phyloP scores from a whole-genome alignment of 2,888 invertebrate genomes.

The Microplitis deprimator region DNA sequence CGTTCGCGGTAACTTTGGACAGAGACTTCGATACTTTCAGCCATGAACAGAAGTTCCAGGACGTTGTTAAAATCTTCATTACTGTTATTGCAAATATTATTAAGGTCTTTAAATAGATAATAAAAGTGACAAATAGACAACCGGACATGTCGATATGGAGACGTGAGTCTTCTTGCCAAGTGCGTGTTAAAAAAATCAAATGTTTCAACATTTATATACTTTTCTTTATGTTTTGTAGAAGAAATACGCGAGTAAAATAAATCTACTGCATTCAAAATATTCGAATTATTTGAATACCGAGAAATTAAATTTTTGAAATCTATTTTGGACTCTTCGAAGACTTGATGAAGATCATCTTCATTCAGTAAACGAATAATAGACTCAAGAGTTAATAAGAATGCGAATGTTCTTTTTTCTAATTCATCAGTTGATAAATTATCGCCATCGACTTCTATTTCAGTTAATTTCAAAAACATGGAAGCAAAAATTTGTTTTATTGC shows the following conservation, averaged over 20 bases:
- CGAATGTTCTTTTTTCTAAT: constrained; percentile 54
- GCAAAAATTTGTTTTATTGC: constrained; percentile 53
- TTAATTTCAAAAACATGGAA: constrained; percentile 52
- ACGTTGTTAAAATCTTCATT: constrained; percentile 60
- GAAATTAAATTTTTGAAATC: constrained; percentile 53
- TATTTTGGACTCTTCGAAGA: constrained; percentile 59
- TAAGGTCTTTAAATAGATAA: constrained; percentile 77
- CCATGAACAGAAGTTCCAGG: constrained; percentile 71
- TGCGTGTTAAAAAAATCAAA: constrained; percentile 57
- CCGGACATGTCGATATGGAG: constrained; percentile 73
- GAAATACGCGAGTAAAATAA: constrained; percentile 56
- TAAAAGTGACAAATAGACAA: constrained; percentile 83
- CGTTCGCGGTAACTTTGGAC: constrained; percentile 87
- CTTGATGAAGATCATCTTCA: constrained; percentile 71
- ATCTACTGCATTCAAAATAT: constrained; percentile 60
- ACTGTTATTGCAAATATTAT: constrained; percentile 71
- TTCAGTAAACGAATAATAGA: constrained; percentile 75
- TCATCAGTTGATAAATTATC: constrained; percentile 31
- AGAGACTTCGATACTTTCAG: constrained; percentile 81
- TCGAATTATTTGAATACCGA: constrained; percentile 54
- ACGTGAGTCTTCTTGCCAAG: constrained; percentile 57
- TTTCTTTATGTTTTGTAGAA: constrained; percentile 48
- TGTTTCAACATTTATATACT: constrained; percentile 55
- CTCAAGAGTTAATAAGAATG: constrained; percentile 76
- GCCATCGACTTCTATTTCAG: constrained; percentile 28